Percentiles rank a stretch among this genome's conserved stretches.
phyloP scores from a whole-genome alignment of 2,888 invertebrate species.

The Zaprionus lineosus region DNA sequence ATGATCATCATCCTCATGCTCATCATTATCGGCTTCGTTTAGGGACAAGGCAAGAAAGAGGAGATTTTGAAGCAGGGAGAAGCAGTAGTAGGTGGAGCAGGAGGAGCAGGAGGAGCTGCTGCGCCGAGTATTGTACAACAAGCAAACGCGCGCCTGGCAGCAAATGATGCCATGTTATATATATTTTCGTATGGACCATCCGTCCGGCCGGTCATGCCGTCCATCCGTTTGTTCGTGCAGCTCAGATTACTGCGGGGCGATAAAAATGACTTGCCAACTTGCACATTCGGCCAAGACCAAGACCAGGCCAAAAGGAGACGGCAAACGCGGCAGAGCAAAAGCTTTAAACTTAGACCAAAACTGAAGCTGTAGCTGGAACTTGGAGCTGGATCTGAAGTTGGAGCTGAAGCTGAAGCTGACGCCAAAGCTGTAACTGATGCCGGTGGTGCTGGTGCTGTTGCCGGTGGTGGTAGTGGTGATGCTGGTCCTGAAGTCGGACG shows the following conservation, averaged over 20 bases:
- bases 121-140: constrained; percentile 66
- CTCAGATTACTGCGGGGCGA: constrained; percentile 75
- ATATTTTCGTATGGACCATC: constrained; percentile 53
- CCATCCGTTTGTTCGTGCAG: constrained; percentile 70
- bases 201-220: constrained; percentile 34
- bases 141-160: constrained; percentile 74
- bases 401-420: neutral
- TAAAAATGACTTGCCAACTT: constrained; percentile 78
- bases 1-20: too few species aligned
- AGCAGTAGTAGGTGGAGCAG: neutral
- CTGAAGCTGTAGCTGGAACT: neutral
- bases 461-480: constrained; percentile 3
- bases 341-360: neutral
- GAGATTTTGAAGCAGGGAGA: neutral
- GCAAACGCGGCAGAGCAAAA: neutral
- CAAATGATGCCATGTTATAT: constrained; percentile 75
- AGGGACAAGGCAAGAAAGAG: neutral
- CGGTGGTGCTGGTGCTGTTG: constrained; percentile 1
- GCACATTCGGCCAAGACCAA: constrained; percentile 69
- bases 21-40: too few species aligned
- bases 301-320: constrained; percentile 11
- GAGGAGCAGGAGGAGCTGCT: constrained; percentile 19
- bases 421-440: constrained; percentile 15
- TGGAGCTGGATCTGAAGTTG: neutral
- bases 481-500: constrained; percentile 18